A percentile compares a stretch with the other conserved stretches of the same genome.
phyloP scores from a whole-genome alignment of 2,113 vertebrate genomes.

The Elephas maximus region DNA sequence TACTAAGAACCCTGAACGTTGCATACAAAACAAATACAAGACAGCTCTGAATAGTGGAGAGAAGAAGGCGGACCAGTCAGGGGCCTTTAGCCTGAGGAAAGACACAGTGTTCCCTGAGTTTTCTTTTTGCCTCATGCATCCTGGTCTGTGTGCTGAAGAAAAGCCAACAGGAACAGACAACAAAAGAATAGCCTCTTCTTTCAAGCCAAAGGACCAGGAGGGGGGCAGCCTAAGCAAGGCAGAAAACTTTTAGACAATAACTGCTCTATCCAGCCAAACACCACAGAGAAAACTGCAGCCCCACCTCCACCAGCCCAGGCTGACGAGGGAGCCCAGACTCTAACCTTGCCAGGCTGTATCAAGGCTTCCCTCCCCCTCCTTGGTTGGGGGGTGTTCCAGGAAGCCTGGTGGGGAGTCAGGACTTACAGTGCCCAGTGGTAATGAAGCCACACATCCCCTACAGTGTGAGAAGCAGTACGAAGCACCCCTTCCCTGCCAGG shows the following conservation, averaged over 20 bases:
- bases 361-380: not conserved
- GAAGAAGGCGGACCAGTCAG: not conserved
- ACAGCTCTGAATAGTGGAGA: not conserved
- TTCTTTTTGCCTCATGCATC: not conserved
- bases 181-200: not conserved
- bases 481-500: not conserved
- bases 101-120: accelerated
- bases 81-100: accelerated
- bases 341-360: accelerated
- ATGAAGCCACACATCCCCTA: not conserved
- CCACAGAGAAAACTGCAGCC: no score
- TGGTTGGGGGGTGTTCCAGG: not conserved
- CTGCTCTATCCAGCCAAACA: not conserved
- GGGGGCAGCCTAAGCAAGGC: not conserved
- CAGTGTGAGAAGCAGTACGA: not conserved
- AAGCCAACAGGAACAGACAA: no score
- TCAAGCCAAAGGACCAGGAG: not conserved
- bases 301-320: not conserved
- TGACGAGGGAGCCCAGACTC: not conserved
- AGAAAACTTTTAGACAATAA: not conserved
- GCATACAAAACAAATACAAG: not conserved
- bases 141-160: no score
- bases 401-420: not conserved
- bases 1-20: not conserved
- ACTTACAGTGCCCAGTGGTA: not conserved